Base-by-base conservation (phyloP, 2,888 invertebrate species). In the Hirtodrosophila confusa region DNA sequence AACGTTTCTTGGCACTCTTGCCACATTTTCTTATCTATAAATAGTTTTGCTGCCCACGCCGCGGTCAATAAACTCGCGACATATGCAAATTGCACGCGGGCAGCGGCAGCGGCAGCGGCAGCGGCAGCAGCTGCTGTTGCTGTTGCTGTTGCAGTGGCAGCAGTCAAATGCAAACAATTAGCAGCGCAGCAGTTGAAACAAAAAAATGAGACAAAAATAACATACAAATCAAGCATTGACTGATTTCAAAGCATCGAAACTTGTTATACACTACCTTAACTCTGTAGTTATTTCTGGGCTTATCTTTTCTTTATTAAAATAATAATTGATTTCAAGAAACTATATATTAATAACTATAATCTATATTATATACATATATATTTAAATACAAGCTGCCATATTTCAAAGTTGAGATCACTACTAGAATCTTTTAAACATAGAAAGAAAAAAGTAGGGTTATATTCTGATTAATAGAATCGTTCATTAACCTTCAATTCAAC, bases 1-100 rank as follows among this genome's bases (percentile, higher is more conserved):
- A 74, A 74, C 76, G 57, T 75, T 72, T 78, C 77, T 74, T 77
- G 74, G 77, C 78, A 80, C 80, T 78, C 72, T 80, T 86, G 85
- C 87, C 82, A 86, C 87, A 82, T 82, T 86, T 82, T 86, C 85
- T 86, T 83, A 83, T 83, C 82, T 83, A 83, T 75, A 86, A 86
- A 87, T 83, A 87, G 88, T 82, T 87, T 75, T 67, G 61, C 71
- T 80, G 80, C 87, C 83, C 82, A 80, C 79, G 83, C 87, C 54
- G 78, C 83, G 85, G 86, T 88, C 85, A 88, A 88, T 88, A 85
- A 85, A 85, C 88, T 73, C 79, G 85, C 85, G 86, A 86, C 86
- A 88, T 84, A 88, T 88, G 84, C 83, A 88, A 85, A 88, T 85
- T 86, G 84, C 75, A 75, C 4, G 31, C 31, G 9, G 60, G 64